phyloP scores from a whole-genome alignment of 2,888 invertebrate genomes.

The Apomyelois bistriatella region DNA sequence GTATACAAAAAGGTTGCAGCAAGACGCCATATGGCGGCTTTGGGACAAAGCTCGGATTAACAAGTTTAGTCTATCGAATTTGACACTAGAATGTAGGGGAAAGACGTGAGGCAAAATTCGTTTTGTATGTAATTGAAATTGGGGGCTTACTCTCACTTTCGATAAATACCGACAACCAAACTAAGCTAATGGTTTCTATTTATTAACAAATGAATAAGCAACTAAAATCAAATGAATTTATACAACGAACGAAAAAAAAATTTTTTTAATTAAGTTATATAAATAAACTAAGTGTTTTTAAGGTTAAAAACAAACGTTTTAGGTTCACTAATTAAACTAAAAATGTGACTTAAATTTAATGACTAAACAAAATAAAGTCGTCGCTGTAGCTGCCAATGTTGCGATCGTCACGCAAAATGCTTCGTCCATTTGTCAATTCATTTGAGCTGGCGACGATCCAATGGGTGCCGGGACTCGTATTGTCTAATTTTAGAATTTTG shows the following conservation, averaged over 20 bases:
- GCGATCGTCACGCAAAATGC: not conserved
- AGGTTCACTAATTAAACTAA: too few relatives aligned
- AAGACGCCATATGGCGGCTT: conserved; percentile 67
- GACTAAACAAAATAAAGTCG: too few relatives aligned
- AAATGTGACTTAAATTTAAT: too few relatives aligned
- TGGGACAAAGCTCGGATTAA: conserved; percentile 51
- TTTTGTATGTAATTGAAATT: conserved; percentile 56
- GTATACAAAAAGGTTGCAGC: conserved; percentile 44
- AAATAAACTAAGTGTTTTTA: too few relatives aligned
- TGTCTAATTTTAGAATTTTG: conserved; percentile 17
- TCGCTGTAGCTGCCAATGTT: not conserved
- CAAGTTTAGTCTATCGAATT: conserved; percentile 48
- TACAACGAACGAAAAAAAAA: too few relatives aligned
- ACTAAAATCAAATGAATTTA: too few relatives aligned
- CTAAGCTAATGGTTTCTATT: not conserved
- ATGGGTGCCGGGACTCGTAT: conserved; percentile 14
- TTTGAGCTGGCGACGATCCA: conserved; percentile 24
- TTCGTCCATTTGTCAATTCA: conserved; percentile 26
- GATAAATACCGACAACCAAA: not conserved
- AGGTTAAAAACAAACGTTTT: too few relatives aligned
- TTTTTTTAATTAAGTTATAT: too few relatives aligned
- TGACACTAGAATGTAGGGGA: conserved; percentile 25
- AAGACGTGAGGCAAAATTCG: conserved; percentile 18
- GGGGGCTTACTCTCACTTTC: conserved; percentile 22
- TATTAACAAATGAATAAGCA: not conserved